Conservation (phyloP, 2,113 vertebrate species). For the Dasyurus viverrinus region DNA sequence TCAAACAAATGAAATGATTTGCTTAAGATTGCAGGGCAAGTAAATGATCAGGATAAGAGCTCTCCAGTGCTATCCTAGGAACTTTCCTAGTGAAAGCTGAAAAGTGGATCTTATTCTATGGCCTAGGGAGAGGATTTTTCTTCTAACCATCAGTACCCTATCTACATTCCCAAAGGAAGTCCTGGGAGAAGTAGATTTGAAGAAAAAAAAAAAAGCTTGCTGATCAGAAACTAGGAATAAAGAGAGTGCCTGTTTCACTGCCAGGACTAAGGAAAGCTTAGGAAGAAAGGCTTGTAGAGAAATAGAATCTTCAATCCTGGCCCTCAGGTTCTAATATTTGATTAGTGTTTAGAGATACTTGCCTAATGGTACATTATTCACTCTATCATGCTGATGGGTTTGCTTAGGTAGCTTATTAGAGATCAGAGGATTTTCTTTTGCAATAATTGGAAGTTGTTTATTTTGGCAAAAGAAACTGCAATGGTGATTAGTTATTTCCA, state of each 20-base stretch:
- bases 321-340: background rate
- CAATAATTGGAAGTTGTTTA: conserved; percentile 46
- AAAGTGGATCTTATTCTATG: background rate
- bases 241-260: accelerated
- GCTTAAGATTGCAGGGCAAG: background rate
- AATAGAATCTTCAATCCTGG: background rate
- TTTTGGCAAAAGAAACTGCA: conserved; percentile 40
- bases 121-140: no score
- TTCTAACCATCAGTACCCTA: accelerated
- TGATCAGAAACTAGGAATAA: background rate
- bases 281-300: background rate
- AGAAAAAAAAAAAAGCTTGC: background rate
- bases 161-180: background rate
- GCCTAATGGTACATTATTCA: conserved; percentile 23
- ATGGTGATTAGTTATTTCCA: background rate
- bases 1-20: background rate
- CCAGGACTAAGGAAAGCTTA: background rate
- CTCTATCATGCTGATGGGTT: background rate
- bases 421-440: conserved; percentile 25
- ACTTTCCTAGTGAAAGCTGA: accelerated
- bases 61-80: background rate
- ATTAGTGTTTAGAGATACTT: conserved; percentile 7
- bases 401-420: conserved; percentile 16
- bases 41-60: background rate
- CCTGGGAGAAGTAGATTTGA: no score